Evolutionary conservation across 2,888 invertebrate genomes (phyloP).

Genomic region (Rapana venosa): DNA sequence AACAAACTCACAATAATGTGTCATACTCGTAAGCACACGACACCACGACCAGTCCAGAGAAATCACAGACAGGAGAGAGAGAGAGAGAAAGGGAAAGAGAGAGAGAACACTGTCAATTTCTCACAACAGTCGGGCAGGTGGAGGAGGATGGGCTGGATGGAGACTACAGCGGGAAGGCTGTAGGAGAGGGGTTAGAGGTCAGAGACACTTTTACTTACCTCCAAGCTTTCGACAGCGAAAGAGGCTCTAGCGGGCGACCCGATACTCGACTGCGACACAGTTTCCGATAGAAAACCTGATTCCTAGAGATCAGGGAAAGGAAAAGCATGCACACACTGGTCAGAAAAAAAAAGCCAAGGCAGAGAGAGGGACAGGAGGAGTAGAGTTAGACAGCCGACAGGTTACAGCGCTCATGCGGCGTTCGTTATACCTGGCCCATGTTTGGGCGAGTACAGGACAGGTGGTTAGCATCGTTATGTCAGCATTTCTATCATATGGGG

Average conservation of each 20-base stretch:
- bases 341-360: neutral
- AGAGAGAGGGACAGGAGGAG: neutral
- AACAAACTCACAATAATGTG: no score
- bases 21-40: neutral
- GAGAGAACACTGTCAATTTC: neutral
- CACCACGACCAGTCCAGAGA: neutral
- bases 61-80: neutral
- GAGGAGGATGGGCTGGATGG: neutral
- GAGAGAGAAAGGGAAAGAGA: neutral
- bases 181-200: neutral
- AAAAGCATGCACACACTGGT: conserved; percentile 35
- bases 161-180: neutral
- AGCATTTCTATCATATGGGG: no score
- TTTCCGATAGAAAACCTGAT: conserved; percentile 36
- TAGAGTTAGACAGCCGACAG: no score
- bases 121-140: neutral
- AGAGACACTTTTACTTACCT: conserved; percentile 37
- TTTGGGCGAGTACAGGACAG: no score
- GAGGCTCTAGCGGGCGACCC: conserved; percentile 9
- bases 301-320: conserved; percentile 30
- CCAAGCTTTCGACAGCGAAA: conserved; percentile 11
- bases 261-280: conserved; percentile 30
- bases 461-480: no score
- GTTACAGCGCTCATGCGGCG: no score
- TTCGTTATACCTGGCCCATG: no score